Base-by-base conservation (phyloP, 2,797 vertebrate species). In the Tachyglossus aculeatus region DNA sequence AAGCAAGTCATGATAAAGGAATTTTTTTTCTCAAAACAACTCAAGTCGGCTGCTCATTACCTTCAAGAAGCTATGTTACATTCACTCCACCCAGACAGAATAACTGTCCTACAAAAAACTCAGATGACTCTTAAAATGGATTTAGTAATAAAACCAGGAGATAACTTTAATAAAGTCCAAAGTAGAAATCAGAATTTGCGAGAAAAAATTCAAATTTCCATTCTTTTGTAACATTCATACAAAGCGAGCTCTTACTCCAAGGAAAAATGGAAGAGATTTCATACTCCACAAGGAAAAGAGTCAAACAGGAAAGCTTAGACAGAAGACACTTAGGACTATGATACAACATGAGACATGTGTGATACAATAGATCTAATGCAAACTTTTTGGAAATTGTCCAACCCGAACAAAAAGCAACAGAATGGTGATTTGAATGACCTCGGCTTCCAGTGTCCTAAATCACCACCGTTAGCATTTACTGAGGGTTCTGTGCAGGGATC, bases 171-270 rank as follows among this genome's bases (percentile, higher is more conserved):
- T 37, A 21, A 14, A 36, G 41, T 71, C 24, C 43, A 25, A 66
- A 69, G 55, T 56, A 60, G 51, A 74, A 71, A 77, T 62, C 16
- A 8, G 60, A 51, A 65, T 39, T 67, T 36, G 7, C 21, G 45
- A 68, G 54, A 47, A 52, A 66, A 78, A 67, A 12, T 36, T 54
- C 58, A 52, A 0, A 2, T 74, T 48, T 41, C 25, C 4, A n/a
- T 32, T 22, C 37, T 29, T 44, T 48, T 52, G 40, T 43, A 18
- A 44, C 1, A 32, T 48, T 18, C 45, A 31, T 9, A 29, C 15
- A 48, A 18, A 29, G n/a, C 22, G 29, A 62, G 45, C n/a, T 37
- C 31, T 32, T n/a, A 66, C 45, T 34, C 41, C 43, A 24, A 15
- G 33, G 16, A 38, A 32, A 25, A 33, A 15, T 40, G 33, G 16